Evolutionary conservation across 2,888 invertebrate genomes (phyloP).

Genomic region (Clitarchus hookeri): DNA sequence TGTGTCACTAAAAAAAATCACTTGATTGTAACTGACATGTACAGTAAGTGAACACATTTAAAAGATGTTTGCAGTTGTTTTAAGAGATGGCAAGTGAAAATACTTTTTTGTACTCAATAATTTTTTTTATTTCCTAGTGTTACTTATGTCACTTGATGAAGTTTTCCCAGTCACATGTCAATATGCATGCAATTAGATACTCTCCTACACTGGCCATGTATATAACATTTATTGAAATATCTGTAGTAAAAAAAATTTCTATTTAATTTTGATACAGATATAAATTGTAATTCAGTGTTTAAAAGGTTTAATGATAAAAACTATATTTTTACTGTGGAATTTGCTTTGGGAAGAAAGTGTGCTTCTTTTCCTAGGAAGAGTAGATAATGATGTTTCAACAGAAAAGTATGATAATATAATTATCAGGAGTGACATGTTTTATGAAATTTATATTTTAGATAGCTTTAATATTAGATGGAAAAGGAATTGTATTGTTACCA

Average conservation of each 20-base stretch:
- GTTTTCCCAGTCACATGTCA: not conserved
- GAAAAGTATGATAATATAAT: not conserved
- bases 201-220: not conserved
- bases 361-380: not conserved
- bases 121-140: not conserved
- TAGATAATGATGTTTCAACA: not conserved
- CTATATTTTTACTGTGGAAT: not conserved
- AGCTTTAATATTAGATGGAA: not conserved
- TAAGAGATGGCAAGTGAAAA: no score
- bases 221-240: not conserved
- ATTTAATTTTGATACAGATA: conserved; percentile 11
- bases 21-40: no score
- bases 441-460: not conserved
- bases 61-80: no score
- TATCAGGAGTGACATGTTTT: not conserved
- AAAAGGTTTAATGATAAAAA: not conserved
- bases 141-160: not conserved
- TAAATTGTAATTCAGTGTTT: not conserved
- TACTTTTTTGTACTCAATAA: no score
- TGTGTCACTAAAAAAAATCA: no score
- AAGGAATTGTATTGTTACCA: not conserved
- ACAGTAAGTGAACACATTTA: no score
- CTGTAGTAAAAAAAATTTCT: not conserved
- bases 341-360: not conserved
- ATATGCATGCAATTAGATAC: not conserved